These are phyloP conservation scores for Thaumatotibia leucotreta DNA, from an alignment of 1,140 invertebrate genomes.

Conservation along the genomic window DNA sequence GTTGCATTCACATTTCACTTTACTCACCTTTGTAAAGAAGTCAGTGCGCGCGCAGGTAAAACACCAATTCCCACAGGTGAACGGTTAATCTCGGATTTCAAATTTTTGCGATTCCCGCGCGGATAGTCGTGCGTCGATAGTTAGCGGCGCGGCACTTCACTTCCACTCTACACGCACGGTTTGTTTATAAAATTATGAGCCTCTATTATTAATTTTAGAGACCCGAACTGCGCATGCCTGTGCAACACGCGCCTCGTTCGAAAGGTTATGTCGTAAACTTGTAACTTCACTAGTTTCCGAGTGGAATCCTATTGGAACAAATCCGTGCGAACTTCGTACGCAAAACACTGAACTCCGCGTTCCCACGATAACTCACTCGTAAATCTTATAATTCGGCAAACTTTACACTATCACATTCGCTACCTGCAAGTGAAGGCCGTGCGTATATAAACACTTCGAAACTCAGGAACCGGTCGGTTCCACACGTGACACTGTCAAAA, in stretches of 20 bases:
- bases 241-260: constrained; percentile 61
- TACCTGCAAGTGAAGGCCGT: constrained; percentile 68
- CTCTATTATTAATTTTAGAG: constrained; percentile 62
- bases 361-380: constrained; percentile 34
- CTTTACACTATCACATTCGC: constrained; percentile 50
- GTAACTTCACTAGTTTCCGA: constrained; percentile 47
- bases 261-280: constrained; percentile 69
- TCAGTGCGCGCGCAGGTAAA: constrained; percentile 68
- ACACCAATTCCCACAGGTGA: constrained; percentile 69
- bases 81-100: constrained; percentile 48
- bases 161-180: constrained; percentile 42
- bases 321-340: constrained; percentile 38
- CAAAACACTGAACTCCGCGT: constrained; percentile 30
- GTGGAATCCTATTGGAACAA: constrained; percentile 52
- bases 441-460: constrained; percentile 67
- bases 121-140: constrained; percentile 41
- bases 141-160: constrained; percentile 45
- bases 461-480: constrained; percentile 67
- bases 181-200: constrained; percentile 70
- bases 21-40: constrained; percentile 62
- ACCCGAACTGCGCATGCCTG: constrained; percentile 65
- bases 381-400: constrained; percentile 30
- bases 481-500: constrained; percentile 72
- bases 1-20: constrained; percentile 13
- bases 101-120: constrained; percentile 22